Percentiles rank a stretch among this genome's conserved stretches.
These are phyloP conservation scores for Hylia prasina DNA, from an alignment of 2,113 vertebrate genomes.

Conservation along the genomic window DNA sequence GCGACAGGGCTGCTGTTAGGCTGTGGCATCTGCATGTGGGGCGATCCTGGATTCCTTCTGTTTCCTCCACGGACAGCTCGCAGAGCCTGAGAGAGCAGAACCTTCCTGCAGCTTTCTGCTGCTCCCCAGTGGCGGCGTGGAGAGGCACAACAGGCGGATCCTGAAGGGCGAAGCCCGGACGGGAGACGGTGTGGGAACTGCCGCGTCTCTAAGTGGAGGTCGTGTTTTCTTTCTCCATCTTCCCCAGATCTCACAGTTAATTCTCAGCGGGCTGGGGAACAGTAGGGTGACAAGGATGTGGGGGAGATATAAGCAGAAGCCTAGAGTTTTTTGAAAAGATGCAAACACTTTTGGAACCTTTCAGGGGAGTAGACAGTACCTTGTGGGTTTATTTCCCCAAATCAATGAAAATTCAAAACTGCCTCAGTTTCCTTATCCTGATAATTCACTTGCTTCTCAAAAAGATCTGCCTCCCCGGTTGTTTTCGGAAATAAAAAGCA, in stretches of 20 bases:
- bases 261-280: neutral
- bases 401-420: neutral
- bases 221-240: neutral
- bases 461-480: rapidly evolving
- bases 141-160: neutral
- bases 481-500: neutral
- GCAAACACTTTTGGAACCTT: neutral
- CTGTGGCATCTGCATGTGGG: neutral
- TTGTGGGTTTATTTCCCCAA: neutral
- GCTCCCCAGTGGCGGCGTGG: neutral
- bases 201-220: rapidly evolving
- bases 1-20: neutral
- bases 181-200: neutral
- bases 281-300: neutral
- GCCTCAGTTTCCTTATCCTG: neutral
- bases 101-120: neutral
- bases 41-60: neutral
- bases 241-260: neutral
- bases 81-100: neutral
- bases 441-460: neutral
- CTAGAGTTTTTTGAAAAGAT: neutral
- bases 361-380: neutral
- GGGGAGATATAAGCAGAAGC: neutral
- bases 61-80: rapidly evolving
- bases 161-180: neutral